Evolutionary conservation across 2,797 vertebrate genomes (phyloP).

Genomic region (Paramormyrops hopkinsi): DNA sequence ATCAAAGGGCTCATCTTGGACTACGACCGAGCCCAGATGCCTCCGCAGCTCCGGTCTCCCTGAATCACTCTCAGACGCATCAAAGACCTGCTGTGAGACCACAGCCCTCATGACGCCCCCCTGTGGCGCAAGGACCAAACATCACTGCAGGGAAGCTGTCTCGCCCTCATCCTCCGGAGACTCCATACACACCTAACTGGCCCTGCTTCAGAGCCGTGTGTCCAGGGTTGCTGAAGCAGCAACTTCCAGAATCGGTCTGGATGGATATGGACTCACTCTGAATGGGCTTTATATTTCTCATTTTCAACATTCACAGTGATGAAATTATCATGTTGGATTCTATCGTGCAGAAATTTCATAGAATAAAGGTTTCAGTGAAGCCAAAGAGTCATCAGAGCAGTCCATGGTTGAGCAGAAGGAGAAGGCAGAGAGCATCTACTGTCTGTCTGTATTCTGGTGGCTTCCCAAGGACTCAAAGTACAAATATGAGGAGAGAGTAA

Average conservation of each 20-base stretch:
- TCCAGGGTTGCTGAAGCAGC: not conserved
- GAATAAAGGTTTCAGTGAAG: not conserved
- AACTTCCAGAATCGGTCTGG: not conserved
- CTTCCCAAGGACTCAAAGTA: not conserved
- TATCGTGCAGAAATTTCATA: not conserved
- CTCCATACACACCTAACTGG: not conserved
- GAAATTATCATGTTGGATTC: not conserved
- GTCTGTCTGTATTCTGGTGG: not conserved
- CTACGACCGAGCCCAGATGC: slow-evolving; percentile 66
- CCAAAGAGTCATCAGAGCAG: not conserved
- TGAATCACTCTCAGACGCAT: slow-evolving; percentile 36
- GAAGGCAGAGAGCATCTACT: not conserved
- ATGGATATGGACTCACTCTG: not conserved
- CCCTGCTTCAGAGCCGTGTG: not conserved
- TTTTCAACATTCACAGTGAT: not conserved
- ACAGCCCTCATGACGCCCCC: not conserved
- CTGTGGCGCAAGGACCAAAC: slow-evolving; percentile 7
- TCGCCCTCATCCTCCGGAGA: not conserved
- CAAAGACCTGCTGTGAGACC: not conserved
- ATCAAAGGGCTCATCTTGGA: slow-evolving; percentile 77
- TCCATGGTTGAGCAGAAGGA: not conserved
- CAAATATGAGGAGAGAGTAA: not conserved
- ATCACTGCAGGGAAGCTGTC: not conserved
- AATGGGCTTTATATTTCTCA: not conserved
- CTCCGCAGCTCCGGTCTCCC: slow-evolving; percentile 46